Evolutionary conservation across 2,888 invertebrate species (phyloP).

Genomic region (Cremastinae sp.): DNA sequence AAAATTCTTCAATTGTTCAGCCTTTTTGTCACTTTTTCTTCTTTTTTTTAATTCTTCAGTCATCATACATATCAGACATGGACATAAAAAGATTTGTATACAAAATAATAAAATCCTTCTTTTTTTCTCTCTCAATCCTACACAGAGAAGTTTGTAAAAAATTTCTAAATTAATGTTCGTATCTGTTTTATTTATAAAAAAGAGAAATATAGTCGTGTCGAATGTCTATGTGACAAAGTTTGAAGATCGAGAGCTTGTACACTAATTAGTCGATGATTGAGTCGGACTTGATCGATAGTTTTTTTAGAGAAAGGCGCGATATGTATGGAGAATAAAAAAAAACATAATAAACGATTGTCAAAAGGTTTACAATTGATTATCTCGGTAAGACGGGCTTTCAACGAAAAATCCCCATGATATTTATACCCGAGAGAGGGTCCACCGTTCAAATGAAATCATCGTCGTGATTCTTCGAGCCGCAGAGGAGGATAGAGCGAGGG

Average conservation of each 20-base stretch:
- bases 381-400: slow-evolving; percentile 3
- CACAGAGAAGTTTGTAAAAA: no score
- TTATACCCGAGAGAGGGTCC: slow-evolving; percentile 13
- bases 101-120: no score
- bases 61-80: no score
- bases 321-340: background rate
- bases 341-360: slow-evolving; percentile 4
- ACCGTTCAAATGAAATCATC: slow-evolving; percentile 33
- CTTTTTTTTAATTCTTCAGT: no score
- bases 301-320: background rate
- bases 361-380: slow-evolving; percentile 32
- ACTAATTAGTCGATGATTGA: slow-evolving; percentile 3
- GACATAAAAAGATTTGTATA: no score
- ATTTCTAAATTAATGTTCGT: no score
- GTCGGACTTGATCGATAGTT: background rate
- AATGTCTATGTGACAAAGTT: no score
- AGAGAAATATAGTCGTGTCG: background rate
- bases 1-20: no score
- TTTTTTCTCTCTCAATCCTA: no score
- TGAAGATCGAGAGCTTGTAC: background rate
- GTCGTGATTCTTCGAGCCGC: slow-evolving; percentile 13
- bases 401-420: slow-evolving; percentile 24
- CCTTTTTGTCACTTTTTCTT: no score
- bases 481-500: slow-evolving; percentile 2
- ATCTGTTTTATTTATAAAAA: no score